Evolutionary conservation across 37 sponge, comb jelly and placozoan genomes (phyloP), one percentile per base, ranked within the genome.

Genomic region (Beroe forskalii): DNA sequence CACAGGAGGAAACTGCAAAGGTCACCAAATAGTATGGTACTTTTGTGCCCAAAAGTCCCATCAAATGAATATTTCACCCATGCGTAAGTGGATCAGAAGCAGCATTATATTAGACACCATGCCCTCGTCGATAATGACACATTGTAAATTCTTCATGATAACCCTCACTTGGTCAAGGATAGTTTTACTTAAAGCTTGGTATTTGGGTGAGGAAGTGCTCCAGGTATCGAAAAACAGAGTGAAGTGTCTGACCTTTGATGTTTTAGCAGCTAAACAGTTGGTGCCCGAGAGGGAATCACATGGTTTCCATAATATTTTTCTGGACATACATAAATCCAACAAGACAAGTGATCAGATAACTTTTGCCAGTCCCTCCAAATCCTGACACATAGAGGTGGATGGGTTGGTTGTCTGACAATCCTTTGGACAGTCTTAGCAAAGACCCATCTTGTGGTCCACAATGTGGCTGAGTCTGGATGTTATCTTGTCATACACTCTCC

Each of bases 51-150:
- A 90, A 89, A 92, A 36, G 40, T 35, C 27, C 40, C 6, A 6
- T 38, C 30, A 17, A 4, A 38, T 76, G 63, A 93, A 92, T 19
- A 93, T 38, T 39, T 93, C 94, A 24, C 64, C 62, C 14, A 93
- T 39, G 14, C 94, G 32, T 61, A 93, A 38, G 44, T 92, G 91
- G 22, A 93, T 80, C 62, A 91, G 91, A 0, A 76, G 38, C 30
- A 93, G 75, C 32, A 55, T 90, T 23, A 92, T 64, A 62, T 80
- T 94, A 24, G 91, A 92, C 0, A 92, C 63, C 93, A 94, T 93
- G 67, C 92, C 91, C 60, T 94, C 92, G 43, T 94, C 95, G 89
- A 92, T 91, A 37, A 94, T 91, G n/a, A 94, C 25, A 33, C 89
- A 9, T 38, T 92, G 91, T 19, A 92, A 40, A 31, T 67, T n/a